These are phyloP conservation scores for Enteromius treurensis DNA, from an alignment of 2,797 vertebrate genomes.

Conservation along the genomic window DNA sequence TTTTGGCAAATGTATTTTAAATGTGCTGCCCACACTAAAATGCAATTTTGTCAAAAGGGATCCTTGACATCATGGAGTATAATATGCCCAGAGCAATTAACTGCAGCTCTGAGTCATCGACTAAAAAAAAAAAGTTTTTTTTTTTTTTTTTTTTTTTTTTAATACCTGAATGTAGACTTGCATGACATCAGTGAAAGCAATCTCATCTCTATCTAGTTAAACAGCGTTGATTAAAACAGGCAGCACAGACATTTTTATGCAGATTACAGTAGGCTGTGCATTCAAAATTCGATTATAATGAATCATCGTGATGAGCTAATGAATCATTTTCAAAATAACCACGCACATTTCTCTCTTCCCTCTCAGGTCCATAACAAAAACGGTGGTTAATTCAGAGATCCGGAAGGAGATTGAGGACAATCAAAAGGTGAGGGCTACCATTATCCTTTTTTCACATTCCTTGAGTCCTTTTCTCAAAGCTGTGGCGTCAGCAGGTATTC, in stretches of 20 bases:
- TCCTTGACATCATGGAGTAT: slow-evolving; percentile 21
- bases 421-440: slow-evolving; percentile 85
- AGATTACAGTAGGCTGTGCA: slow-evolving; percentile 1
- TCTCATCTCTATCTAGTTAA: slow-evolving; percentile 21
- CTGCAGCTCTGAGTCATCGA: slow-evolving; percentile 20
- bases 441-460: slow-evolving; percentile 25
- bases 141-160: background rate
- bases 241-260: slow-evolving; percentile 16
- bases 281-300: slow-evolving; percentile 25
- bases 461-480: background rate
- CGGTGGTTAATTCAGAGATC: slow-evolving; percentile 87
- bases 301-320: slow-evolving; percentile 8
- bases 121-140: background rate
- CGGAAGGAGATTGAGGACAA: slow-evolving; percentile 93
- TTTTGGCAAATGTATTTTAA: slow-evolving; percentile 27
- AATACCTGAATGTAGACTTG: background rate
- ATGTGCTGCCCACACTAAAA: slow-evolving; percentile 35
- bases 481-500: background rate
- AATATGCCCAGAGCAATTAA: slow-evolving; percentile 19
- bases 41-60: slow-evolving; percentile 25
- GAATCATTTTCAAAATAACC: background rate
- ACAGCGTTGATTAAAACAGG: background rate
- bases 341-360: slow-evolving; percentile 31
- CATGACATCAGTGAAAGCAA: slow-evolving; percentile 3
- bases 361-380: slow-evolving; percentile 93